These are phyloP conservation scores for Sphenodon punctatus DNA, from an alignment of 2,797 vertebrate species.

Conservation along the genomic window DNA sequence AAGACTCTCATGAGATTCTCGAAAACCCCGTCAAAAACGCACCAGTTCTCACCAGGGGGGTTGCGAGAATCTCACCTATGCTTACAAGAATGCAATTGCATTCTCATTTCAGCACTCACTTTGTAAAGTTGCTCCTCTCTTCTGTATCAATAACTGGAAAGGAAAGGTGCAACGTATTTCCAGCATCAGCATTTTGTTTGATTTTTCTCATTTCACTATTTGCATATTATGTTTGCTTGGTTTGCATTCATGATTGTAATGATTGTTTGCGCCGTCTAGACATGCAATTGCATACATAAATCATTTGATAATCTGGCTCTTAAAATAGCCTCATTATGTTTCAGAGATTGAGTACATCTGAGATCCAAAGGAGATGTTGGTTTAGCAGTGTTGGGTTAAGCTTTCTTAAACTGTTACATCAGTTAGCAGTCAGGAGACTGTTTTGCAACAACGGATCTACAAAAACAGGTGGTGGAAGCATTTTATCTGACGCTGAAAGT, in stretches of 20 bases:
- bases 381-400: not conserved
- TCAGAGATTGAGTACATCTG: not conserved
- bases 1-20: no score
- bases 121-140: not conserved
- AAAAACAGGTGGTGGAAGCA: conserved; percentile 10
- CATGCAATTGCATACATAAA: not conserved
- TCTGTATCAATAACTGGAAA: not conserved
- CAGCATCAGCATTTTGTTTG: not conserved
- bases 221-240: not conserved
- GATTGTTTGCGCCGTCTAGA: not conserved
- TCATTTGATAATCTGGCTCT: not conserved
- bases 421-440: conserved; percentile 4
- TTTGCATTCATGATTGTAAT: not conserved
- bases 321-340: not conserved
- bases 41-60: no score
- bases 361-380: not conserved
- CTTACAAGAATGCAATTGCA: no score
- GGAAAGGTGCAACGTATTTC: not conserved
- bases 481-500: conserved; percentile 4
- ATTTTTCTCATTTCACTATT: not conserved
- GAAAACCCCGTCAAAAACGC: no score
- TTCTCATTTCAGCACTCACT: no score
- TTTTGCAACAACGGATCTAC: no score
- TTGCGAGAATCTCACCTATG: no score
- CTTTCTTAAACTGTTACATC: not conserved